A percentile compares a stretch with the other conserved stretches of the same genome.
Conservation (phyloP, 2,888 invertebrate species). For the Apodemia mormo region DNA sequence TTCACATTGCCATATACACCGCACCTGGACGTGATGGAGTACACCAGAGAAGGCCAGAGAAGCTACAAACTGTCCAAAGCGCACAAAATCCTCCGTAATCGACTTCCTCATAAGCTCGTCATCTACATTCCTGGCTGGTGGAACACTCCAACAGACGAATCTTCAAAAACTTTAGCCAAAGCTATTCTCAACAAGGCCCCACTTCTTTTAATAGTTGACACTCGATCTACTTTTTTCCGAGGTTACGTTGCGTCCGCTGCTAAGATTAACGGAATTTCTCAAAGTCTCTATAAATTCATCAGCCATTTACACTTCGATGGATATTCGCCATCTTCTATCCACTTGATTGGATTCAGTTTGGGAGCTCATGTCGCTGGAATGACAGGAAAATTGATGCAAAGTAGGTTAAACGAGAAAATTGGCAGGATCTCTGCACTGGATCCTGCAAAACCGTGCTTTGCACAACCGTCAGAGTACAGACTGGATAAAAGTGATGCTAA, state of each 20-base stretch:
- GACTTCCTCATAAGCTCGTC: constrained; percentile 41
- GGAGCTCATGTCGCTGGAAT: constrained; percentile 84
- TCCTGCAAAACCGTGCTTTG: constrained; percentile 68
- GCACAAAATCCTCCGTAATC: constrained; percentile 44
- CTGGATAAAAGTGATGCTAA: constrained; percentile 55
- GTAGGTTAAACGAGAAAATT: constrained; percentile 47
- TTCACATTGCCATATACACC: constrained; percentile 47
- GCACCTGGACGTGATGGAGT: constrained; percentile 55
- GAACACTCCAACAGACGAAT: constrained; percentile 65
- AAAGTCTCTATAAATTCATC: constrained; percentile 52
- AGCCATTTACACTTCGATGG: constrained; percentile 50
- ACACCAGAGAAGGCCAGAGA: constrained; percentile 39
- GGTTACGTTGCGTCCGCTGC: constrained; percentile 63
- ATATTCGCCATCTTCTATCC: constrained; percentile 68
- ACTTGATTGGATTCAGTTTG: constrained; percentile 83
- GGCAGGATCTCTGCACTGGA: constrained; percentile 65
- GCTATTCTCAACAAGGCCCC: constrained; percentile 54
- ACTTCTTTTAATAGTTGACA: constrained; percentile 58
- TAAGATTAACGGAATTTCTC: constrained; percentile 54
- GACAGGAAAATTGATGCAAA: constrained; percentile 58
- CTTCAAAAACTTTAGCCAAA: constrained; percentile 53
- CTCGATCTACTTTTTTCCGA: constrained; percentile 57
- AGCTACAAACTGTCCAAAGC: constrained; percentile 48
- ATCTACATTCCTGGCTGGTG: constrained; percentile 71
- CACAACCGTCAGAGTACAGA: constrained; percentile 46